Base-by-base conservation (phyloP, 2,888 invertebrate species). In the Agapostemon virescens region DNA sequence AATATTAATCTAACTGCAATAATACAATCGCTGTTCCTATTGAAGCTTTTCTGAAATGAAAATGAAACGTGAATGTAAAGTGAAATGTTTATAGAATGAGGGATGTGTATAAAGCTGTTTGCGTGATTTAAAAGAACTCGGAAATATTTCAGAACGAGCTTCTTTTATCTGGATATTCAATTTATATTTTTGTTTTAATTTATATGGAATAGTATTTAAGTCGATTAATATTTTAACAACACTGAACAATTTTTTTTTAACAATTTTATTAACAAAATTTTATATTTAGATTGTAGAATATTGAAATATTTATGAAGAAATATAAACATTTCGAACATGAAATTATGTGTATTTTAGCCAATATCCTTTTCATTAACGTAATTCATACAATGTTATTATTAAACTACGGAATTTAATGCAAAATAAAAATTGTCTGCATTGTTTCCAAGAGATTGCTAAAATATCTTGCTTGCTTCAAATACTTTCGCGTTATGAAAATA, bases 11-110 rank as follows among this genome's bases (percentile, higher is more conserved):
- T 69, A 80, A 78, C 26, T 79, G 77, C 76, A 85, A 85, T 81
- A 77, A 79, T 49, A 77, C 79, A 74, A n/a, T 81, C 79, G 76
- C 79, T 63, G 84, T 85, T 85, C 84, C 85, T 85, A 85, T 75
- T 79, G 26, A 73, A 67, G 26, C 58, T 69, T n/a, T 63, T 23
- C 17, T n/a, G 20, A 17, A 67, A 69, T 23, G 13, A 30, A 42
- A n/a, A n/a, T n/a, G n/a, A 30, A 40, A 42, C 33, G n/a, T 20
- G 20, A n/a, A 11, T 45, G 67, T 63, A 63, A 36, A 23, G 13
- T 20, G 2, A 9, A 17, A 49, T 17, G 6, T 30, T 30, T 30
- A 17, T 5, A 9, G 20, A 6, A 42, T n/a, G 15, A n/a, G 38
- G 38, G n/a, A 33, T 17, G 17, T n/a, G 0, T 63, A 11, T 7